These are phyloP conservation scores for Azemiops feae DNA, from an alignment of 2,113 vertebrate species.

Conservation along the genomic window DNA sequence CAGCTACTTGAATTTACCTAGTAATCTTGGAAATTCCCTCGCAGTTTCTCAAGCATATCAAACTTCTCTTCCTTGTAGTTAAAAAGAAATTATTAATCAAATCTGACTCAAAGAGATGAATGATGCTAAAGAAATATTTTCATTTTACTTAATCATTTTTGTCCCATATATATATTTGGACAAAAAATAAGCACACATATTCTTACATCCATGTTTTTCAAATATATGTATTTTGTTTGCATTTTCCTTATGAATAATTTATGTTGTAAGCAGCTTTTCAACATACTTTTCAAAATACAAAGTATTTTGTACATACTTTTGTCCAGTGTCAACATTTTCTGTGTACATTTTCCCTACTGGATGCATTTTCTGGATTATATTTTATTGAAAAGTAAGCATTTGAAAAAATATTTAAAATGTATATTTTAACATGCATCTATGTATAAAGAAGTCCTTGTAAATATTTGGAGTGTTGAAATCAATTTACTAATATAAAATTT, in stretches of 20 bases:
- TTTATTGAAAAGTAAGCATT: neutral
- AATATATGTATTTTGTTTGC: neutral
- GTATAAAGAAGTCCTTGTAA: neutral
- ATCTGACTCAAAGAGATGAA: neutral
- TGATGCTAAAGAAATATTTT: neutral
- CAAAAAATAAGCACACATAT: neutral
- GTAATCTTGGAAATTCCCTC: neutral
- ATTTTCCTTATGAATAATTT: neutral
- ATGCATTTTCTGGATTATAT: neutral
- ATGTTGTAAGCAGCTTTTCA: neutral
- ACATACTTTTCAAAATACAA: too few relatives aligned
- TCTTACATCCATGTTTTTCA: neutral
- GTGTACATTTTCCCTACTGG: neutral
- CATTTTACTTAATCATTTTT: neutral
- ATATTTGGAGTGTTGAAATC: neutral
- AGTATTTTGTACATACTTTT: neutral
- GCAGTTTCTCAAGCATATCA: neutral
- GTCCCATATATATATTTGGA: neutral
- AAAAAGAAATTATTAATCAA: neutral
- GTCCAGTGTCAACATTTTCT: neutral
- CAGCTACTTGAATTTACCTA: neutral
- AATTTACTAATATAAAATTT: neutral
- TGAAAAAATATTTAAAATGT: neutral
- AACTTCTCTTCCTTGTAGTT: neutral
- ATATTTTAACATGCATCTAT: neutral